Conservation (phyloP, 2,888 invertebrate species). For the Acanthoscelides obtectus region DNA sequence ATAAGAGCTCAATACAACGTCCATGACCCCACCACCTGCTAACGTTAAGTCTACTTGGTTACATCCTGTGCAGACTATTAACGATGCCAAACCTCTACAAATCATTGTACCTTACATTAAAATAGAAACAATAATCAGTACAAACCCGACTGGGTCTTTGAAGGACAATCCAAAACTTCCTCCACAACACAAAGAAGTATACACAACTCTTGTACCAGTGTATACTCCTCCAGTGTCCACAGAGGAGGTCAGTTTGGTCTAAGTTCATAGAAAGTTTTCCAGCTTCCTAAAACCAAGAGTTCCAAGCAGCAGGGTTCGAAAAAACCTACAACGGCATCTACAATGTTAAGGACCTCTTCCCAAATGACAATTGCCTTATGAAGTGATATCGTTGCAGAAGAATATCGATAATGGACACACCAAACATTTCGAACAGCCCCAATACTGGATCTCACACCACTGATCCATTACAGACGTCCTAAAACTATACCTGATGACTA, state of each 20-base stretch:
- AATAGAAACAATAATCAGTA: conserved; percentile 34
- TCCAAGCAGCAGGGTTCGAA: conserved; percentile 40
- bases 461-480: conserved; percentile 47
- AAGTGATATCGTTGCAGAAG: conserved; percentile 70
- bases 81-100: conserved; percentile 44
- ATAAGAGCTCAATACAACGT: conserved; percentile 30
- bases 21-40: conserved; percentile 27
- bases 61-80: not conserved
- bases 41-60: conserved; percentile 11
- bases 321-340: conserved; percentile 40
- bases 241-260: conserved; percentile 37
- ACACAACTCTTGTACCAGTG: conserved; percentile 39
- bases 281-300: conserved; percentile 49
- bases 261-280: conserved; percentile 51
- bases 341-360: conserved; percentile 50
- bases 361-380: conserved; percentile 54
- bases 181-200: conserved; percentile 17
- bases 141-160: conserved; percentile 14
- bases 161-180: conserved; percentile 4
- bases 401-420: conserved; percentile 82
- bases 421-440: conserved; percentile 57
- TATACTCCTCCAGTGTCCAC: conserved; percentile 38
- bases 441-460: conserved; percentile 47
- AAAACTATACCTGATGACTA: conserved; percentile 77
- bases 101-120: conserved; percentile 78